These are phyloP conservation scores for Pterocles orientalis DNA, from an alignment of 2,113 vertebrate species.

Conservation along the genomic window DNA sequence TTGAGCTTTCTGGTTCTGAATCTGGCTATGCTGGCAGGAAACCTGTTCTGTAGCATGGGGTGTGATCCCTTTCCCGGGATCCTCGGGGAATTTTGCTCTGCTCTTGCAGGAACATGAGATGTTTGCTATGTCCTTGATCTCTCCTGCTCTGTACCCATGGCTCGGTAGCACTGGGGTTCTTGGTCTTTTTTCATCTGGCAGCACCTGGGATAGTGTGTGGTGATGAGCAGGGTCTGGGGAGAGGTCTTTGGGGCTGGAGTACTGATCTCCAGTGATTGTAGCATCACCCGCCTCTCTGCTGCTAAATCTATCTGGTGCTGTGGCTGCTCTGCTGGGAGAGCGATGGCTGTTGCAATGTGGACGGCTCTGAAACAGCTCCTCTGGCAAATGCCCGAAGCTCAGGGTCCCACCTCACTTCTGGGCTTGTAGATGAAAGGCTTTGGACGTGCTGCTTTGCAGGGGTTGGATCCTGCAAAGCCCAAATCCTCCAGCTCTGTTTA, in stretches of 20 bases:
- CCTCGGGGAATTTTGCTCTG: neutral
- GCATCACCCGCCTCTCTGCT: neutral
- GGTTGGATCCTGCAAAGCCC: neutral
- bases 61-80: neutral
- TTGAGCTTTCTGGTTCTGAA: neutral
- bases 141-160: neutral
- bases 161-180: neutral
- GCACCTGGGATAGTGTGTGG: neutral
- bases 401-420: neutral
- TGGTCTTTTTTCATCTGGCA: neutral
- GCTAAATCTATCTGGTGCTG: neutral
- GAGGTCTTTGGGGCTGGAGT: neutral
- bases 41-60: neutral
- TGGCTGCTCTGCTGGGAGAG: neutral
- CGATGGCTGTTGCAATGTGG: neutral
- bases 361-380: neutral
- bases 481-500: neutral
- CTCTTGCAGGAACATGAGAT: neutral
- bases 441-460: neutral
- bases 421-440: neutral
- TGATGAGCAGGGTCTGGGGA: neutral
- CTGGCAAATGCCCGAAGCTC: neutral
- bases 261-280: rapidly evolving
- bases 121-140: neutral
- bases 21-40: neutral